phyloP scores from a whole-genome alignment of 2,113 vertebrate species.

The Salvelinus namaycush region DNA sequence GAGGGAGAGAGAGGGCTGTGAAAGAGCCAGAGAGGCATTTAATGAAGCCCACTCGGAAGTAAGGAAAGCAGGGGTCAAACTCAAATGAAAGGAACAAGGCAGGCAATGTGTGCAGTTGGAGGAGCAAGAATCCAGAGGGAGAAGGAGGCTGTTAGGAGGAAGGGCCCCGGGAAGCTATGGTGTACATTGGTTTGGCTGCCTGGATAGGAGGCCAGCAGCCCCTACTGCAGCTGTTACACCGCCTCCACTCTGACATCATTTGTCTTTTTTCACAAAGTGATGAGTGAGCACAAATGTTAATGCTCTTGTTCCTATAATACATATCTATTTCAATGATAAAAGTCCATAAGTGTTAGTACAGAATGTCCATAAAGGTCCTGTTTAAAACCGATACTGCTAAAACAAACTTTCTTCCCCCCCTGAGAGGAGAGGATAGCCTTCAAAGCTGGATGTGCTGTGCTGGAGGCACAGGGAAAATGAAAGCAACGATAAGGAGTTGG shows the following conservation, averaged over 20 bases:
- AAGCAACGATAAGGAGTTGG: slow-evolving; percentile 52
- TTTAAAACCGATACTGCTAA: slow-evolving; percentile 8
- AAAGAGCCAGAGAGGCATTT: slow-evolving; percentile 73
- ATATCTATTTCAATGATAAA: slow-evolving; percentile 34
- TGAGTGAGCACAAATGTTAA: slow-evolving; percentile 29
- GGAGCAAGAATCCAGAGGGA: slow-evolving; percentile 60
- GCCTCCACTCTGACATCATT: slow-evolving; percentile 42
- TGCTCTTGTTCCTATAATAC: slow-evolving; percentile 28
- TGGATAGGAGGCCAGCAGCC: slow-evolving; percentile 53
- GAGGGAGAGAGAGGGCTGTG: slow-evolving; percentile 55
- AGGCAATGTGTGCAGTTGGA: slow-evolving; percentile 58
- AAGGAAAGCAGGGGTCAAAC: slow-evolving; percentile 74
- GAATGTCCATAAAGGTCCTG: slow-evolving; percentile 6
- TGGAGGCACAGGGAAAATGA: slow-evolving; percentile 44
- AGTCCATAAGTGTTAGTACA: slow-evolving; percentile 1
- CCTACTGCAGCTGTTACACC: slow-evolving; percentile 27
- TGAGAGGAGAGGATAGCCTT: slow-evolving; percentile 12
- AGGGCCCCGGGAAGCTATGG: slow-evolving; percentile 49
- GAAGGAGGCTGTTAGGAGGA: slow-evolving; percentile 37
- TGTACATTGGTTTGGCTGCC: slow-evolving; percentile 51
- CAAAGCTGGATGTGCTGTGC: slow-evolving; percentile 26
- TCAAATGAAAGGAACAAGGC: slow-evolving; percentile 70
- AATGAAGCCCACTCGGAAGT: slow-evolving; percentile 78
- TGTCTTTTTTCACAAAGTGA: slow-evolving; percentile 38
- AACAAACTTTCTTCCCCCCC: slow-evolving; percentile 19